Conservation (phyloP, 2,888 invertebrate species). For the Hydraecia micacea region DNA sequence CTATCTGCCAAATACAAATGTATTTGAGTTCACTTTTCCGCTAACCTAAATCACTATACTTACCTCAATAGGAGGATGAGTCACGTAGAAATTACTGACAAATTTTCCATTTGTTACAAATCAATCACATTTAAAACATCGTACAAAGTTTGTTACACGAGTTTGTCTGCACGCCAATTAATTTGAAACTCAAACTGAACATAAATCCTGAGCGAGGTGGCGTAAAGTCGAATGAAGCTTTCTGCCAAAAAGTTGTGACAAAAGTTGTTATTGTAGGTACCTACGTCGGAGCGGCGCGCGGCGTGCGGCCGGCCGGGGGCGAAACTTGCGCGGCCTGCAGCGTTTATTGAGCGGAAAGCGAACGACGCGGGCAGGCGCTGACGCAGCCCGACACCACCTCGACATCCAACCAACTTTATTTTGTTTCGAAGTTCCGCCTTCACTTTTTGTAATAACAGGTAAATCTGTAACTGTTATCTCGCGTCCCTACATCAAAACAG, state of each 20-base stretch:
- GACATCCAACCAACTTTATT: constrained; percentile 76
- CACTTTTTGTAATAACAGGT: constrained; percentile 69
- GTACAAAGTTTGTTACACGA: constrained; percentile 46
- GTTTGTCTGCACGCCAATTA: constrained; percentile 61
- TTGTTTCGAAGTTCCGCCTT: constrained; percentile 68
- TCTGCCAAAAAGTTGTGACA: constrained; percentile 76
- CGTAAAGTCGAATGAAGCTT: constrained; percentile 69
- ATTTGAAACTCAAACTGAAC: constrained; percentile 59
- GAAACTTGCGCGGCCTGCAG: constrained; percentile 70
- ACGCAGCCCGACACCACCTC: constrained; percentile 62
- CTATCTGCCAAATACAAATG: constrained; percentile 10
- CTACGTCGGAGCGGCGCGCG: constrained; percentile 54
- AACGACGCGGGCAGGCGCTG: constrained; percentile 58
- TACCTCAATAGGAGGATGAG: constrained; percentile 10
- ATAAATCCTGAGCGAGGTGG: constrained; percentile 63
- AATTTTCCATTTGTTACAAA: constrained; percentile 36
- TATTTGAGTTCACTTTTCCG: not conserved
- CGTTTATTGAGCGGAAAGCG: constrained; percentile 80
- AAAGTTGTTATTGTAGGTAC: constrained; percentile 74
- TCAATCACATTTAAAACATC: constrained; percentile 51
- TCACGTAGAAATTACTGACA: constrained; percentile 25
- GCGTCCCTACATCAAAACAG: constrained; percentile 41
- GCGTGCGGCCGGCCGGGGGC: constrained; percentile 61
- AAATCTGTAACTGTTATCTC: constrained; percentile 57
- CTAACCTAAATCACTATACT: not conserved